Evolutionary conservation across 2,888 invertebrate species (phyloP).

Genomic region (Amorpha juglandis): DNA sequence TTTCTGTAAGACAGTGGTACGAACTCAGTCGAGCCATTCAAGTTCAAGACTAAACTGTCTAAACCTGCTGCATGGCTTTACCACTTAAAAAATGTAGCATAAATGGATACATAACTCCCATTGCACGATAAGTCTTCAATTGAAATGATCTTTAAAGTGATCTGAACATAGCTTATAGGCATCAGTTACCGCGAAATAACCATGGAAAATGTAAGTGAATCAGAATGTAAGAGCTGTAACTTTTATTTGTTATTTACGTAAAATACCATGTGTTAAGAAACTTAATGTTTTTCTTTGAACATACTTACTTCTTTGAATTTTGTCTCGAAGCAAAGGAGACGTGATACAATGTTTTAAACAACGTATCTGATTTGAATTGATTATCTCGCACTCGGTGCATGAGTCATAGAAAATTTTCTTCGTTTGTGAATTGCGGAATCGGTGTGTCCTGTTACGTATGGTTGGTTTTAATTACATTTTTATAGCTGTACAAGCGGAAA

Average conservation of each 20-base stretch:
- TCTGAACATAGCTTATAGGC: background rate
- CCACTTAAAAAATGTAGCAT: too few relatives aligned
- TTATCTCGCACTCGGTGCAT: conserved; percentile 22
- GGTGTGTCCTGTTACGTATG: background rate
- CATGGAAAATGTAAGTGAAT: background rate
- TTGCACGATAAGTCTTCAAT: too few relatives aligned
- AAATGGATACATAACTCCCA: too few relatives aligned
- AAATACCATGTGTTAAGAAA: conserved; percentile 12
- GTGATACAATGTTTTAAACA: conserved; percentile 28
- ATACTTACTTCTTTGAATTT: conserved; percentile 29
- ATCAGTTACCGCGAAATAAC: background rate
- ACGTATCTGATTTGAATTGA: conserved; percentile 32
- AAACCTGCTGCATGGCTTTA: too few relatives aligned
- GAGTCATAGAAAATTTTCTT: conserved; percentile 28
- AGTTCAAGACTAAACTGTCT: too few relatives aligned
- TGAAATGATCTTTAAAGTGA: too few relatives aligned
- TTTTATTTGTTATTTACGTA: conserved; percentile 9
- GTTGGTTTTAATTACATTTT: conserved; percentile 2
- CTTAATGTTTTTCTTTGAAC: conserved; percentile 26
- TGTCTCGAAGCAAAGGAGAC: conserved; percentile 29
- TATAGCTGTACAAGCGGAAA: background rate
- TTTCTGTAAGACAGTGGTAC: too few relatives aligned
- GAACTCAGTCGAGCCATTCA: too few relatives aligned
- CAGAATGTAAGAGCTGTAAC: background rate
- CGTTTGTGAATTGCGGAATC: conserved; percentile 1